Conservation (phyloP, 2,113 vertebrate species). For the Microcebus lehilahytsara region DNA sequence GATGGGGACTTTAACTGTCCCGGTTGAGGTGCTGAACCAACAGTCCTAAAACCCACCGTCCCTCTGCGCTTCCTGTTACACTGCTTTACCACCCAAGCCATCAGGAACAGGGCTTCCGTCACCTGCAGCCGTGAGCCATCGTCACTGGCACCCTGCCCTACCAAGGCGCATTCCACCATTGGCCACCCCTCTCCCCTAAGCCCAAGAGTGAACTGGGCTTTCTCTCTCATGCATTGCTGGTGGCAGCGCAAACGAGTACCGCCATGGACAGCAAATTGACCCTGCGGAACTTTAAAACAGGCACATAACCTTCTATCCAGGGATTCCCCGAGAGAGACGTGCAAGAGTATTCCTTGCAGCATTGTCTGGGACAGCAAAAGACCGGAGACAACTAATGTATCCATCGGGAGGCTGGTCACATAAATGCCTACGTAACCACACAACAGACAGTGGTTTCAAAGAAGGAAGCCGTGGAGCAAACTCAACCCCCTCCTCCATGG, state of each 20-base stretch:
- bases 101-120: not conserved
- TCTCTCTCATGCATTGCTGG: not conserved
- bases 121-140: not conserved
- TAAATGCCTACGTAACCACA: not conserved
- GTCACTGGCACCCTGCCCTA: not conserved
- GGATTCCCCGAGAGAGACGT: not conserved
- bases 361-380: not conserved
- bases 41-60: not conserved
- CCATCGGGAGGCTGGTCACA: not conserved
- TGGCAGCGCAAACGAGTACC: not conserved
- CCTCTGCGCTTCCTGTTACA: not conserved
- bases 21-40: not conserved
- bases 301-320: not conserved
- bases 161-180: too few species aligned
- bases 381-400: not conserved
- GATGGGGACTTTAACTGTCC: too few species aligned
- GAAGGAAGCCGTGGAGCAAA: not conserved
- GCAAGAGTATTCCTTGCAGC: not conserved
- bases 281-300: not conserved
- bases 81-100: not conserved
- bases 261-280: too few species aligned
- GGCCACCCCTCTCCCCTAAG: not conserved
- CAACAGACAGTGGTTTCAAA: not conserved
- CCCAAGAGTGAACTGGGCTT: not conserved
- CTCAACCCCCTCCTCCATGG: not conserved